Percentiles rank a stretch among this genome's conserved stretches.
Evolutionary conservation across 2,797 vertebrate genomes (phyloP).

Genomic region (Smutsia temminckii): DNA sequence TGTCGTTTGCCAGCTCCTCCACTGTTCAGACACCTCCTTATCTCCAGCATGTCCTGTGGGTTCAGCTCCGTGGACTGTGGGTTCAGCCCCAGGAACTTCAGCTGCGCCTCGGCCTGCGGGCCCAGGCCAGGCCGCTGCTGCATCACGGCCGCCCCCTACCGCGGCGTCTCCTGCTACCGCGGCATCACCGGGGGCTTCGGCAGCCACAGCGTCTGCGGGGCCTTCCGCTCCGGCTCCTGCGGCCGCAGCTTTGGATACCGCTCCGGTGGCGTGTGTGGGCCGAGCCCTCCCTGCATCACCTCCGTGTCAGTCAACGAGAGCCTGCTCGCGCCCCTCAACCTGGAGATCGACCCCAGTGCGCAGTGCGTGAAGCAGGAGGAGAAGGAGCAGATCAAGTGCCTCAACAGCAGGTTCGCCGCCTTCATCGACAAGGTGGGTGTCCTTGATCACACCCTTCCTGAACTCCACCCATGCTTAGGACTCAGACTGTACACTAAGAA

Average conservation of each 20-base stretch:
- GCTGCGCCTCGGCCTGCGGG: slow-evolving; percentile 69
- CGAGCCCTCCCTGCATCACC: slow-evolving; percentile 56
- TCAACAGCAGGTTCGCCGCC: too few species aligned
- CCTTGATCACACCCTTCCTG: background rate
- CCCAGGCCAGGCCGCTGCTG: slow-evolving; percentile 68
- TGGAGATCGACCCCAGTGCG: too few species aligned
- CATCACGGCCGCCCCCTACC: slow-evolving; percentile 48
- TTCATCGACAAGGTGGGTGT: too few species aligned
- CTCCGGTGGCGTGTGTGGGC: background rate
- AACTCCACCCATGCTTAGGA: background rate
- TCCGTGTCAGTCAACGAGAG: background rate
- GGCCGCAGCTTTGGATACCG: slow-evolving; percentile 43
- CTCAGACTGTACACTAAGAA: background rate
- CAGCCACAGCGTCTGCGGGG: slow-evolving; percentile 4
- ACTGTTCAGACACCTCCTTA: background rate
- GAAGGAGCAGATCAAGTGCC: too few species aligned
- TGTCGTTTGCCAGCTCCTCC: slow-evolving; percentile 1
- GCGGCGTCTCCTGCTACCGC: slow-evolving; percentile 33
- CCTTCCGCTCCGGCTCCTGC: background rate
- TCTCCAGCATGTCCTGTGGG: slow-evolving; percentile 74
- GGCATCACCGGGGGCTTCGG: background rate
- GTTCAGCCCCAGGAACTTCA: slow-evolving; percentile 69
- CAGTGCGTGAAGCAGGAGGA: too few species aligned
- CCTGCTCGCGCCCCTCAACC: too few species aligned
- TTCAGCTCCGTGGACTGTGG: slow-evolving; percentile 45